A percentile compares a stretch with the other conserved stretches of the same genome.
These are phyloP conservation scores for Sprattus sprattus DNA, from an alignment of 2,113 vertebrate species.

Conservation along the genomic window DNA sequence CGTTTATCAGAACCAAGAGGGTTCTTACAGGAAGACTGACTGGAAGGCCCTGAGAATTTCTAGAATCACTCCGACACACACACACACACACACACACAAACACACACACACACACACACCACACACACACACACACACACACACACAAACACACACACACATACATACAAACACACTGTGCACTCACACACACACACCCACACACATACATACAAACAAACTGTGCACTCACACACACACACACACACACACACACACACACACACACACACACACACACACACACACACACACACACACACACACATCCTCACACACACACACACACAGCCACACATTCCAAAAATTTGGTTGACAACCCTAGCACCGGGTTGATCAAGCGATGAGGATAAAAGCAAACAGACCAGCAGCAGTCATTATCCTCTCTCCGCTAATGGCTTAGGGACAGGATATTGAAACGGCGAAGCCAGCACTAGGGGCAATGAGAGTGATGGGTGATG, in stretches of 20 bases:
- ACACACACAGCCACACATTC: background rate
- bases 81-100: background rate
- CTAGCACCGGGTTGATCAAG: background rate
- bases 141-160: background rate
- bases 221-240: no score
- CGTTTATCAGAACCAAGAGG: background rate
- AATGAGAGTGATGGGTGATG: slow-evolving; percentile 1
- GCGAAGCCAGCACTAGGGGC: background rate
- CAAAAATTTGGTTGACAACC: background rate
- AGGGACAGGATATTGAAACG: background rate
- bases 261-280: background rate
- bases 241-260: background rate
- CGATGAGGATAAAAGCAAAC: background rate
- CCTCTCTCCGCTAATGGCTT: background rate
- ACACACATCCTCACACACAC: background rate
- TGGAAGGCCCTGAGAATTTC: background rate
- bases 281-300: no score
- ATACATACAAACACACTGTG: no score
- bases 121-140: no score
- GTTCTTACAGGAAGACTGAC: background rate
- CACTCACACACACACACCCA: background rate
- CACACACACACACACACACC: no score
- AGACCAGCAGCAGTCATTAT: background rate
- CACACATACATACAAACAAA: no score
- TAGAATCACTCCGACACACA: no score